Evolutionary conservation across 2,888 invertebrate species (phyloP).

Genomic region (Leptura quadrifasciata): DNA sequence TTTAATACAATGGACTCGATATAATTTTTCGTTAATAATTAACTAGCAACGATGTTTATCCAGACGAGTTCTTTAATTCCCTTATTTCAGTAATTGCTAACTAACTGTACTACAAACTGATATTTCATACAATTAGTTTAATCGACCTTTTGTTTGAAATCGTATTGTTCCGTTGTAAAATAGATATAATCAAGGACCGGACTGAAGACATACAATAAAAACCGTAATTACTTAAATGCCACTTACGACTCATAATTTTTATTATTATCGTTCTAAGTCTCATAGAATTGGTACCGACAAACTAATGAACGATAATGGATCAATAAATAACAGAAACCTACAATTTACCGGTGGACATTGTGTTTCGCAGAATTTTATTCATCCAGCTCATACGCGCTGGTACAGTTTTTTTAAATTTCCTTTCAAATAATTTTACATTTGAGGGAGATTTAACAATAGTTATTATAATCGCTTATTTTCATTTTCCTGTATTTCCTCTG

Average conservation of each 20-base stretch:
- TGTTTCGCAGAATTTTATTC: too few relatives aligned
- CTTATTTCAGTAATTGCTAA: conserved; percentile 14
- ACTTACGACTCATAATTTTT: conserved; percentile 4
- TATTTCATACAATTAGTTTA: conserved; percentile 25
- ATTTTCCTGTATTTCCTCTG: too few relatives aligned
- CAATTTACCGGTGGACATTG: too few relatives aligned
- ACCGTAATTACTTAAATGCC: conserved; percentile 18
- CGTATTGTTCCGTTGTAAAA: conserved; percentile 27
- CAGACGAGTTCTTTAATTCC: background rate
- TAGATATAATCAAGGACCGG: conserved; percentile 22
- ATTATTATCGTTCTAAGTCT: background rate
- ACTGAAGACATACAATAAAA: conserved; percentile 9
- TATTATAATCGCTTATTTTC: too few relatives aligned
- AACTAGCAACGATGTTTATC: background rate
- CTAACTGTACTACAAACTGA: background rate
- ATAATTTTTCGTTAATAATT: background rate
- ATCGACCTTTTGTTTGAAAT: conserved; percentile 27
- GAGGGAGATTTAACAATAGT: too few relatives aligned
- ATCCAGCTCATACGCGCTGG: too few relatives aligned
- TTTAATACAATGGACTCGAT: too few relatives aligned
- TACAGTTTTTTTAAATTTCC: too few relatives aligned
- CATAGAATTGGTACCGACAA: background rate
- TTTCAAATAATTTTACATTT: too few relatives aligned
- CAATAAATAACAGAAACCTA: background rate
- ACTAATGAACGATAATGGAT: background rate